Base-by-base conservation (phyloP, 2,888 invertebrate species). In the Drosophila ustulata region DNA sequence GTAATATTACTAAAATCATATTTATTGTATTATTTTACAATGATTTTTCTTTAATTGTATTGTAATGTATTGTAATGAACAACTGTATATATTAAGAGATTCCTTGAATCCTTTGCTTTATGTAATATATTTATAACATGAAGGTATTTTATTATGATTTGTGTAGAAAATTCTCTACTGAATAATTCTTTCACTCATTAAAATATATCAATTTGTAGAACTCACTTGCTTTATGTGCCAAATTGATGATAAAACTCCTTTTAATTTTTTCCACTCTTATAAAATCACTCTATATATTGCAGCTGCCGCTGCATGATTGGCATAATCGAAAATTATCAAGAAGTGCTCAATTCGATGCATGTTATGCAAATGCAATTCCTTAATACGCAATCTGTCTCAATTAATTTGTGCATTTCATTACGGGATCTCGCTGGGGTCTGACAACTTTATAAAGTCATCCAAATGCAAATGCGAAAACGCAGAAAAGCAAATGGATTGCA, bases 361-460 rank as follows among this genome's bases (percentile, higher is more conserved):
- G 45, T 28, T 45, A 49, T 18, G 47, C 11, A 43, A 49, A 18
- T 39, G 45, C 25, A 43, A 52, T 46, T 47, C 32, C 45, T 49
- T 47, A 47, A 56, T 39, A 41, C 18, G 37, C 61, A 53, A 75
- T 77, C 78, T 65, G 75, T 75, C 73, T 77, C 64, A 77, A 77
- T 77, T 75, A 72, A 67, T 61, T 77, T 61, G 78, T 55, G 67
- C 52, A 65, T 75, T 72, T 72, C 46, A 68, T 75, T 75, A 72
- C 53, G 67, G 56, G 26, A 64, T 46, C 63, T 58, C 13, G 4
- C 13, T 34, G 25, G 25, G 34, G 6, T 53, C 46, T 51, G 67
- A 71, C 67, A 77, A 66, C 66, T 74, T 61, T 50, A 69, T 74
- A 69, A 74, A 74, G 70, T 46, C 56, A 53, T 68, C 55, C 52